Evolutionary conservation across 1,140 invertebrate genomes (phyloP), one percentile per base, ranked within the genome.

Genomic region (Zaprionus davidi): DNA sequence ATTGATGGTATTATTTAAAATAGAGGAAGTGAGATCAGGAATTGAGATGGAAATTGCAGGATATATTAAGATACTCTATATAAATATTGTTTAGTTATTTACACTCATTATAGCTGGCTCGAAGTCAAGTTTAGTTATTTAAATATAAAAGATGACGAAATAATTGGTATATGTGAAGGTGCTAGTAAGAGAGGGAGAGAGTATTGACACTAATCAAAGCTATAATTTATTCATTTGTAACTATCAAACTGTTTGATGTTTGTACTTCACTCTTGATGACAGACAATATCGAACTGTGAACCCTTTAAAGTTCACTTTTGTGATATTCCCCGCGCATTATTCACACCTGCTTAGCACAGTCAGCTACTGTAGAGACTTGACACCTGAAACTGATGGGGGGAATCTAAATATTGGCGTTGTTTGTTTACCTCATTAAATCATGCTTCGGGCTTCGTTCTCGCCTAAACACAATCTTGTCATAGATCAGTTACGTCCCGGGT

Each of bases 341-440:
- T 22, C 15, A 36, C 46, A 46, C 41, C n/a, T 46, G 41, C 41
- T 46, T 46, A 17, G 41, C 15, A n/a, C 5, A 26, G 20, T 26
- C 38, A 11, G 38, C 38, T 41, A 41, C 38, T 41, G 41, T 49
- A 20, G 31, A 34, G 31, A 34, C 9, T 34, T 34, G 9, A 34
- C 31, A 34, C 9, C 31, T 34, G 31, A 34, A 34, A 20, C 36
- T 71, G 28, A 58, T 38, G 6, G 26, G 11, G 26, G 51, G 31
- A 31, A 31, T 28, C 5, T 34, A 31, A 67, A 71, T 56, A 63
- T 55, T 56, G 24, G 24, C 24, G 20, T 13, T 24, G 1, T 34
- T 41, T 63, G 62, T 63, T 56, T 53, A 60, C 26, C 24, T 51
- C 28, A 58, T 58, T 69, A n/a, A 49, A 49, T 68, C 55, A 63